A percentile compares a stretch with the other conserved stretches of the same genome.
phyloP scores from a whole-genome alignment of 2,113 vertebrate genomes.

The human region DNA sequence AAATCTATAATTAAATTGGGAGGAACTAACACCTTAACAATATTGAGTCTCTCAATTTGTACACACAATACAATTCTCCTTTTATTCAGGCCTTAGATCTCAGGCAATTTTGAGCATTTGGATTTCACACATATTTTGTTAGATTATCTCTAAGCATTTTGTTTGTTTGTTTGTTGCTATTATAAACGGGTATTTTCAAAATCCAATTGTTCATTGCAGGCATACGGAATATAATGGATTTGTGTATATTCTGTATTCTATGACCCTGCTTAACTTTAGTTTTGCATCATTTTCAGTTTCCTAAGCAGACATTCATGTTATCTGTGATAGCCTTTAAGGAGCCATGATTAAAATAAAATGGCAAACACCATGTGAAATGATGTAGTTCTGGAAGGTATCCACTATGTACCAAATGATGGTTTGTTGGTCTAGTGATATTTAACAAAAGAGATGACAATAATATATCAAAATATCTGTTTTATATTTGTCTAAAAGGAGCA shows the following conservation, averaged over 20 bases:
- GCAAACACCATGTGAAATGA: neutral
- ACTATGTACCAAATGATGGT: neutral
- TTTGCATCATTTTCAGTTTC: neutral
- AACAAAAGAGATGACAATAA: neutral
- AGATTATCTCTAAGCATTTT: neutral
- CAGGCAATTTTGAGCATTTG: neutral
- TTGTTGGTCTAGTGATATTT: neutral
- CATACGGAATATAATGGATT: neutral
- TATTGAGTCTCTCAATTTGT: neutral
- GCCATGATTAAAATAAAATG: neutral
- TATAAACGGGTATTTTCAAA: neutral
- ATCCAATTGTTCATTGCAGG: neutral
- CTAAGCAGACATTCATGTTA: neutral
- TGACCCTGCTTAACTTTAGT: neutral
- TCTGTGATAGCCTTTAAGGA: neutral
- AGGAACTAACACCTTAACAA: neutral
- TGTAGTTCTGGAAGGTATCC: neutral
- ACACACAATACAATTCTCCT: neutral
- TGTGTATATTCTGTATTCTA: neutral
- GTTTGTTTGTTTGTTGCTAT: neutral
- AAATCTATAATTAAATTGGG: neutral
- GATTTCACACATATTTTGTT: neutral
- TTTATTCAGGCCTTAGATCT: neutral
- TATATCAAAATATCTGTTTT: neutral
- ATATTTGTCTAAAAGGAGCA: neutral